Evolutionary conservation across 2,888 invertebrate genomes (phyloP), one percentile per base, ranked within the genome.

Genomic region (Diachrysia chrysitis): DNA sequence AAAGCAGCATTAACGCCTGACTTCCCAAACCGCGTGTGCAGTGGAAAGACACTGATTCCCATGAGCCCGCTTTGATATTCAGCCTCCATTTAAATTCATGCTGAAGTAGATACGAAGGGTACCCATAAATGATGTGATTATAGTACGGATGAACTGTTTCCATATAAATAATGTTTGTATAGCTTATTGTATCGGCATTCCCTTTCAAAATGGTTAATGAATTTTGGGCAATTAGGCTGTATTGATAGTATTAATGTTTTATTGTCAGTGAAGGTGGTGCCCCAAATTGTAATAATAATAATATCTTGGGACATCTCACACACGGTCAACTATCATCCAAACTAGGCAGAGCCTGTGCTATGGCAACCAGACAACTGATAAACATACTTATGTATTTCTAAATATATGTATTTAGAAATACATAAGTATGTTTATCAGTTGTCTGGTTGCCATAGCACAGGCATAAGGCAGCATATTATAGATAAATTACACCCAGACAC

Each of bases 41-140:
- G 57, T 73, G 59, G 57, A 23, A 69, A 68, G 74, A 78, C 58
- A 74, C 76, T 75, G 69, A 80, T 75, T 67, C 67, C 37, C 63
- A 48, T 65, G 65, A 66, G 70, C 19, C 66, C 65, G 79, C 72
- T 82, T 73, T 78, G 80, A 82, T 75, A 80, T 78, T 71, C 69
- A 71, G 57, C 57, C 70, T 57, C 46, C 59, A 72, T 78, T 76
- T 76, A 73, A 75, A 77, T 71, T 79, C 56, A 69, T 72, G 64
- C 64, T 55, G 29, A 62, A 58, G 48, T 61, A 58, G 14, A 68
- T 58, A 51, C 25, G 56, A 74, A 67, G 69, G 73, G 65, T 71
- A 60, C 46, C 63, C 56, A 68, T 69, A 69, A 73, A 71, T 77
- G 73, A 81, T 79, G 61, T 64, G 69, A 73, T 79, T 79, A 79